Percentiles rank a stretch among this genome's conserved stretches.
phyloP scores from a whole-genome alignment of 2,888 invertebrate genomes.

The Trypoxylon attenuatum region DNA sequence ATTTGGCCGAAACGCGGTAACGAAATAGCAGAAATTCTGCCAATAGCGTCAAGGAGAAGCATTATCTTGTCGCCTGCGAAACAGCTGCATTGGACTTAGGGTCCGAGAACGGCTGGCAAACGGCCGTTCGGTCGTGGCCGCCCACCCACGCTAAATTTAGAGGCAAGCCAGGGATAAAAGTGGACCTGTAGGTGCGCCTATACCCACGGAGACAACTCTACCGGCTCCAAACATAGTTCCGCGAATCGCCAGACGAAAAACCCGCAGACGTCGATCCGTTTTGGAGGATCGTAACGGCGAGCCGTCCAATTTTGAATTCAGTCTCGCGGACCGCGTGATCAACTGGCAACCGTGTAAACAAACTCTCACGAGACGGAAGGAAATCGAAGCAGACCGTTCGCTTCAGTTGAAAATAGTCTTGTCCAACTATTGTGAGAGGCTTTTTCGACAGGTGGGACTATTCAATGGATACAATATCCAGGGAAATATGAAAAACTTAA shows the following conservation, averaged over 20 bases:
- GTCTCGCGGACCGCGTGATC: not conserved
- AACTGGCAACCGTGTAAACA: not conserved
- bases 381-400: not conserved
- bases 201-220: slow-evolving; percentile 17
- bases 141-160: slow-evolving; percentile 71
- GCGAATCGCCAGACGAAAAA: slow-evolving; percentile 25
- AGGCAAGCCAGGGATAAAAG: slow-evolving; percentile 43
- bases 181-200: slow-evolving; percentile 35
- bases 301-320: not conserved
- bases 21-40: slow-evolving; percentile 27
- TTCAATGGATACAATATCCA: not conserved
- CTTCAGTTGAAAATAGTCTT: not conserved
- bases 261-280: not conserved
- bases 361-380: not conserved
- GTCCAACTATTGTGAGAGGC: too few relatives aligned
- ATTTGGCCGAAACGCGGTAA: slow-evolving; percentile 12
- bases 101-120: slow-evolving; percentile 59
- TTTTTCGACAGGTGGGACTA: too few relatives aligned
- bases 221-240: slow-evolving; percentile 25
- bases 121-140: slow-evolving; percentile 59
- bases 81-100: slow-evolving; percentile 62
- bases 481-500: not conserved
- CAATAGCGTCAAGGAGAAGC: slow-evolving; percentile 40
- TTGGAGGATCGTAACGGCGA: not conserved
- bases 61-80: slow-evolving; percentile 50